Conservation (phyloP, 1,140 invertebrate species). For the Conus betulinus region DNA sequence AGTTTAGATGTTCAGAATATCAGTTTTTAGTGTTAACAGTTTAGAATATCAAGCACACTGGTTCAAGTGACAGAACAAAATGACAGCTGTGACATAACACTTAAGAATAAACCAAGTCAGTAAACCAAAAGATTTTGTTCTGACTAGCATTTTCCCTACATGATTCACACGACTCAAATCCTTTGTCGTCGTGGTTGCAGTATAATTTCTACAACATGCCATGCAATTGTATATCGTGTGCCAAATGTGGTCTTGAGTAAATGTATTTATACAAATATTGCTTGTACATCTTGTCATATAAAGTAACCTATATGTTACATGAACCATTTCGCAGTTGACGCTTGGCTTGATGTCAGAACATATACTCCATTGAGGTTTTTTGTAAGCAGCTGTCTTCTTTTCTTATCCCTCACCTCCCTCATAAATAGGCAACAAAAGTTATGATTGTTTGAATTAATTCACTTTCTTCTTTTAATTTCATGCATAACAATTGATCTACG, state of each 20-base stretch:
- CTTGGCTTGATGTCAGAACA: constrained; percentile 37
- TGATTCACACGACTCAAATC: neutral
- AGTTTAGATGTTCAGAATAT: too few species aligned
- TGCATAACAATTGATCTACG: constrained; percentile 27
- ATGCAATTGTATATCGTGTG: constrained; percentile 26
- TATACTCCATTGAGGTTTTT: neutral
- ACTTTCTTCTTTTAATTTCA: constrained; percentile 22
- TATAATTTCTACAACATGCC: constrained; percentile 10
- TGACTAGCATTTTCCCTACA: neutral
- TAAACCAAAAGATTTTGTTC: too few species aligned
- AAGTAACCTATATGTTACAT: neutral
- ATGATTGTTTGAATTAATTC: constrained; percentile 37
- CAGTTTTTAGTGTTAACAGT: too few species aligned
- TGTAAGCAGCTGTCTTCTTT: constrained; percentile 2
- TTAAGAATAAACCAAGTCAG: too few species aligned
- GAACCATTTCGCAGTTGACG: constrained; percentile 15
- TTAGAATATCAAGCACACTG: too few species aligned
- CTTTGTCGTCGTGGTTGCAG: neutral
- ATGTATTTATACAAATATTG: constrained; percentile 14
- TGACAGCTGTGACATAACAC: too few species aligned
- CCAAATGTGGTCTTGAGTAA: constrained; percentile 26
- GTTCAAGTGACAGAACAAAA: too few species aligned
- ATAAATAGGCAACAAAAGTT: constrained; percentile 35
- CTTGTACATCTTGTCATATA: neutral
- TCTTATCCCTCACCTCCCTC: neutral